Base-by-base conservation (phyloP, 1,140 invertebrate species). In the Cydia fagiglandana region DNA sequence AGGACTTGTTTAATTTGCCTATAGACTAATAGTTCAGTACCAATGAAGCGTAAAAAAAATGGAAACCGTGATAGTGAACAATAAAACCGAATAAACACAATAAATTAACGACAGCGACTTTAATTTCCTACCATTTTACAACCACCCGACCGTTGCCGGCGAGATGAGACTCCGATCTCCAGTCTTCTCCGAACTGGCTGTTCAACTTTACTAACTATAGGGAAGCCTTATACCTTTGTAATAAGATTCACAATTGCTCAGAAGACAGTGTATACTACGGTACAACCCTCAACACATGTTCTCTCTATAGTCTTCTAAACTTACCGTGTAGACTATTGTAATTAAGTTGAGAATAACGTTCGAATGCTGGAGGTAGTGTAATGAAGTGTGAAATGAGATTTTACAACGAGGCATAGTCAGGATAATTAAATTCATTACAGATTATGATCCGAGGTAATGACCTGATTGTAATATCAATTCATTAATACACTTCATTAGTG, bases 351-450 rank as follows among this genome's bases (percentile, higher is more conserved):
- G n/a, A 61, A 61, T 20, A 24, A 9, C n/a, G 56, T 24, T 10
- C 17, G 56, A 1, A 24, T 12, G 56, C 0, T 20, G 20, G 17
- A 20, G 9, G 17, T 24, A 10, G 10, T 61, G 56, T 61, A 61
- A 61, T 61, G 56, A 61, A 61, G 56, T 61, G 56, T 61, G 56
- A 61, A 61, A 61, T 61, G 15, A 61, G 56, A 61, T 24, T 5
- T 24, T 12, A 20, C 17, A 24, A 24, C 17, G 53, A 17, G n/a
- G 9, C 9, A 20, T 61, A 17, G 53, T 15, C 47, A n/a, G 53
- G 53, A 56, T 56, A 61, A 61, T 61, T 61, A 61, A 61, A 61
- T 61, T 24, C 17, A 61, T 61, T 61, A 61, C 56, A 20, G 56
- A 61, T 61, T 61, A 61, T 61, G 56, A 61, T 61, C 56, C 56